Evolutionary conservation across 1,140 invertebrate genomes (phyloP).

Genomic region (Dermatophagoides farinae): DNA sequence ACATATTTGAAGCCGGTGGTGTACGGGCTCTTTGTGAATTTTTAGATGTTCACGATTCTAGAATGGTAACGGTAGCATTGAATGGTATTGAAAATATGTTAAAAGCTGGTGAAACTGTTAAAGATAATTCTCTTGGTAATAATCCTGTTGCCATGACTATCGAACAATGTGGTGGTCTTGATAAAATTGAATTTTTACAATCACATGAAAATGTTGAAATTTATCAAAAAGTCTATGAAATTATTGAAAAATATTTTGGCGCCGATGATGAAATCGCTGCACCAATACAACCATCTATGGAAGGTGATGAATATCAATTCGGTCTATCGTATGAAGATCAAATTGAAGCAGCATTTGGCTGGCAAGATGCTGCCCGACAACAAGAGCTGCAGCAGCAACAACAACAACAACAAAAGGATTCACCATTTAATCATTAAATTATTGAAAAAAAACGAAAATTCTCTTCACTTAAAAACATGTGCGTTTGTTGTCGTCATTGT

Average conservation of each 20-base stretch:
- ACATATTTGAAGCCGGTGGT: constrained; percentile 43
- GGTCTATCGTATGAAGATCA: background rate
- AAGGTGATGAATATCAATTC: constrained; percentile 34
- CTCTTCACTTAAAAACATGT: no score
- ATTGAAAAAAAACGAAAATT: no score
- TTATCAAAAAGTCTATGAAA: constrained; percentile 85
- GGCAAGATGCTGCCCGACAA: no score
- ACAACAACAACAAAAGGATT: no score
- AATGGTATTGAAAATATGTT: constrained; percentile 92
- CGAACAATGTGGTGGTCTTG: constrained; percentile 87
- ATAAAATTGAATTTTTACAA: constrained; percentile 92
- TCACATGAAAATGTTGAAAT: constrained; percentile 89
- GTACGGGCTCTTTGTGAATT: constrained; percentile 87
- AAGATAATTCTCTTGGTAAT: constrained; percentile 36
- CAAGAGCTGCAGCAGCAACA: no score
- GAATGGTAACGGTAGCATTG: constrained; percentile 91
- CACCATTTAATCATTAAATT: no score
- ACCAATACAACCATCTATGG: constrained; percentile 55
- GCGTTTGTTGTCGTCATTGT: no score
- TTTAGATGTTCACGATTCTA: constrained; percentile 74
- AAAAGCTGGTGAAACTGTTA: constrained; percentile 66
- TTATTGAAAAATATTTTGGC: constrained; percentile 86
- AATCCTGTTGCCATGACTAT: constrained; percentile 80
- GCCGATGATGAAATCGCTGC: constrained; percentile 48
- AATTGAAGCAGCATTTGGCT: no score